Percentiles rank a stretch among this genome's conserved stretches.
These are phyloP conservation scores for Grantiella picta DNA, from an alignment of 2,113 vertebrate genomes.

Conservation along the genomic window DNA sequence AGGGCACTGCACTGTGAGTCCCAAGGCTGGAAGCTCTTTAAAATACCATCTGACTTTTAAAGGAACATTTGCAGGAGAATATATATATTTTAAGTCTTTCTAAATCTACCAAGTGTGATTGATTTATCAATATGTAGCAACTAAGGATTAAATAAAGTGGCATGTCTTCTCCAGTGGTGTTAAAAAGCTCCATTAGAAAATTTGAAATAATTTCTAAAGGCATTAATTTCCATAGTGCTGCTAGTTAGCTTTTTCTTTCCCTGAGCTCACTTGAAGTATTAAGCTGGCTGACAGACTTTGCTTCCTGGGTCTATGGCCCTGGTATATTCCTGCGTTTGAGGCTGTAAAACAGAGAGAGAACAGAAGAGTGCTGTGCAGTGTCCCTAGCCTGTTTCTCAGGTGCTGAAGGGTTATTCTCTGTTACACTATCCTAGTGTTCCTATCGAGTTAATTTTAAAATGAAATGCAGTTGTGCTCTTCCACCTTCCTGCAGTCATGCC, in stretches of 20 bases:
- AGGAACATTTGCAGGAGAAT: slow-evolving; percentile 20
- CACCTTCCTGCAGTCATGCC: not conserved
- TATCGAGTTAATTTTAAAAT: not conserved
- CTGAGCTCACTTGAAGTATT: not conserved
- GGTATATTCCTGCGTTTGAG: not conserved
- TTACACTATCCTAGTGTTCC: not conserved
- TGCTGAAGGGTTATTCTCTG: not conserved
- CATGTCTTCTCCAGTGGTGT: not conserved
- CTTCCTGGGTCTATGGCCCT: not conserved
- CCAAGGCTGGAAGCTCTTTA: slow-evolving; percentile 57
- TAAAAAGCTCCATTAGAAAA: not conserved
- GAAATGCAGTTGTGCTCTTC: not conserved
- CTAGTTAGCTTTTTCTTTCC: not conserved
- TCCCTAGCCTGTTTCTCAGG: not conserved
- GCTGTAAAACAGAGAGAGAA: not conserved
- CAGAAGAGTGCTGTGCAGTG: not conserved
- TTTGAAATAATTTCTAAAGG: not conserved
- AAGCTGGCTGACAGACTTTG: not conserved
- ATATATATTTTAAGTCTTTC: not conserved
- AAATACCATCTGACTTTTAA: slow-evolving; percentile 65
- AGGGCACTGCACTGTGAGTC: slow-evolving; percentile 63
- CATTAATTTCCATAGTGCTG: not conserved
- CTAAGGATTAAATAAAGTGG: slow-evolving; percentile 1
- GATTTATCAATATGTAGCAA: slow-evolving; percentile 14
- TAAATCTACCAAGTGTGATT: not conserved